These are phyloP conservation scores for Chrysomallon squamiferum DNA, from an alignment of 1,140 invertebrate species.

Conservation along the genomic window DNA sequence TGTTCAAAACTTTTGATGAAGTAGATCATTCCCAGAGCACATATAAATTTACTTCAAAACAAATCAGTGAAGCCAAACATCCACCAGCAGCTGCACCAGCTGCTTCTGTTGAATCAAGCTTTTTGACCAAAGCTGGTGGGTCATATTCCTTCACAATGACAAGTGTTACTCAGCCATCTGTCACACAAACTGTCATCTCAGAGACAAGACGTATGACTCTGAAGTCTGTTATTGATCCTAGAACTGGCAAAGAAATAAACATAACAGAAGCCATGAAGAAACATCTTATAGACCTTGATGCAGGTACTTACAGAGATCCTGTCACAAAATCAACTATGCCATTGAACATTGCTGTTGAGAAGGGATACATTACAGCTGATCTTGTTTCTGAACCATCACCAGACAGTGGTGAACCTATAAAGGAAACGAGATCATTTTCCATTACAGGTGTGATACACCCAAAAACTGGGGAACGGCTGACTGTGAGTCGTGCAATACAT, in stretches of 20 bases:
- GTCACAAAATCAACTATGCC: slow-evolving; percentile 72
- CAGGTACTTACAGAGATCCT: slow-evolving; percentile 80
- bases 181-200: slow-evolving; percentile 47
- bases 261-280: slow-evolving; percentile 80
- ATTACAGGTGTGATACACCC: slow-evolving; percentile 79
- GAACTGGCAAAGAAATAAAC: slow-evolving; percentile 78
- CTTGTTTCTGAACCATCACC: slow-evolving; percentile 36
- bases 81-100: slow-evolving; percentile 21
- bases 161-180: slow-evolving; percentile 45
- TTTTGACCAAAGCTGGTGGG: slow-evolving; percentile 42
- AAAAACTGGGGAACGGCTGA: slow-evolving; percentile 79
- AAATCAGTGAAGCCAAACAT: slow-evolving; percentile 17
- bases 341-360: slow-evolving; percentile 79
- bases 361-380: slow-evolving; percentile 49
- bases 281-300: slow-evolving; percentile 65
- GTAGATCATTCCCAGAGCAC: slow-evolving; percentile 17
- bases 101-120: slow-evolving; percentile 42
- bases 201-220: slow-evolving; percentile 54
- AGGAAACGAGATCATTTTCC: slow-evolving; percentile 58
- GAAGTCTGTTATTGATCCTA: slow-evolving; percentile 79
- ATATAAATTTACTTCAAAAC: slow-evolving; percentile 24
- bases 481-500: slow-evolving; percentile 83
- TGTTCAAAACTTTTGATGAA: slow-evolving; percentile 61
- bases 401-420: slow-evolving; percentile 42
- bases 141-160: slow-evolving; percentile 55